A percentile compares a stretch with the other conserved stretches of the same genome.
These are phyloP conservation scores for Stictocephala bisonia DNA, from an alignment of 2,888 invertebrate genomes.

Conservation along the genomic window DNA sequence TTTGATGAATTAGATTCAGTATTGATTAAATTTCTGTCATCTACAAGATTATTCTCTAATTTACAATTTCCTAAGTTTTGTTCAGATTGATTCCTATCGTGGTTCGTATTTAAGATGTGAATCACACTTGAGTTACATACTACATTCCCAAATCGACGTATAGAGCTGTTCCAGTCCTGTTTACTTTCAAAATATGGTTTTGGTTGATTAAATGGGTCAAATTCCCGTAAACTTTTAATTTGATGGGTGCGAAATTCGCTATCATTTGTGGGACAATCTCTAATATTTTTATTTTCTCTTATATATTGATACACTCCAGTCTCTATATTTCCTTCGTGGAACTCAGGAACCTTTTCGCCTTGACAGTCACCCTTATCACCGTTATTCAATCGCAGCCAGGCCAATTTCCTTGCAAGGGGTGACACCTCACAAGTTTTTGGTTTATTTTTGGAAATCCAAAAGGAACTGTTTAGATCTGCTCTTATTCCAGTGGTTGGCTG, in stretches of 20 bases:
- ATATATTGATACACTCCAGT: too few species aligned
- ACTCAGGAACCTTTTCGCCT: too few species aligned
- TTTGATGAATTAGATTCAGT: background rate
- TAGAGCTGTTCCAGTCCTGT: background rate
- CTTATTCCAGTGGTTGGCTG: background rate
- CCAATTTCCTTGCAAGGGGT: constrained; percentile 71
- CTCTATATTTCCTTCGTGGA: too few species aligned
- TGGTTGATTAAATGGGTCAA: too few species aligned
- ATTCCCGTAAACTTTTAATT: too few species aligned
- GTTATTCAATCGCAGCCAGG: constrained; percentile 59
- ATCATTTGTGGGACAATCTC: too few species aligned
- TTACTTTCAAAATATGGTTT: too few species aligned
- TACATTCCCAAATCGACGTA: background rate
- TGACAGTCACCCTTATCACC: background rate
- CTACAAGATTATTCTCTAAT: background rate
- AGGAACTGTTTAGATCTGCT: constrained; percentile 12
- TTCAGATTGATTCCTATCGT: background rate
- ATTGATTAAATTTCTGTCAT: background rate
- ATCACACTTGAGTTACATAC: constrained; percentile 20
- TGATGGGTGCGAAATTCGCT: too few species aligned
- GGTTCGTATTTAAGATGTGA: constrained; percentile 24
- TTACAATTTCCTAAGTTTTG: background rate
- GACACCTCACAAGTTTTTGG: constrained; percentile 64
- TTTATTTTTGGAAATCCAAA: constrained; percentile 39
- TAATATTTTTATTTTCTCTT: too few species aligned